Evolutionary conservation across 2,888 invertebrate species (phyloP).

Genomic region (Synergus itoensis): DNA sequence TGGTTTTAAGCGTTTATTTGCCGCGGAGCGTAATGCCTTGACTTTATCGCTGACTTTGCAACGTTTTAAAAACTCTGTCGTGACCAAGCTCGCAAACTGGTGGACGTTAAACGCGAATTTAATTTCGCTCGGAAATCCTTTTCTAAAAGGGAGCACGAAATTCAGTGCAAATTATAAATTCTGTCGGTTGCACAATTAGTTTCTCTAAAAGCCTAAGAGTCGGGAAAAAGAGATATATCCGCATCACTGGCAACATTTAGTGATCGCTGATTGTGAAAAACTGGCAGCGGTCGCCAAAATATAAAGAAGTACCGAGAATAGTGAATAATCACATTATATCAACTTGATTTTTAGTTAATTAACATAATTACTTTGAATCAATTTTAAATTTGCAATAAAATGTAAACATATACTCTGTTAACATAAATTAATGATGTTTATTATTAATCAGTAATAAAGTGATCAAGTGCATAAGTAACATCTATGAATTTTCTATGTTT

Average conservation of each 20-base stretch:
- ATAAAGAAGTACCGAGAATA: no score
- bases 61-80: constrained; percentile 37
- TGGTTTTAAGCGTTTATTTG: constrained; percentile 35
- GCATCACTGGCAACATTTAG: background rate
- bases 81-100: constrained; percentile 16
- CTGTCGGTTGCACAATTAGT: constrained; percentile 8
- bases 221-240: background rate
- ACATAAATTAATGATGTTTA: no score
- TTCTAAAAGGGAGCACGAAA: constrained; percentile 11
- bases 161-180: constrained; percentile 26
- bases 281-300: no score
- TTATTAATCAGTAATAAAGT: no score
- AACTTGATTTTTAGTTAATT: no score
- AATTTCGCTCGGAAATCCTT: constrained; percentile 21
- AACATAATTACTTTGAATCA: no score
- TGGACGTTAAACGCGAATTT: constrained; percentile 33
- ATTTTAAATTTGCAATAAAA: no score
- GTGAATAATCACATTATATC: no score
- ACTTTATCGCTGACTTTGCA: constrained; percentile 32
- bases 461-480: no score
- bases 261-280: background rate
- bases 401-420: no score
- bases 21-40: constrained; percentile 18
- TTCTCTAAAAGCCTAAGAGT: background rate
- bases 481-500: no score